Base-by-base conservation (phyloP, 2,888 invertebrate genomes). In the Pristionchus exspectatus region DNA sequence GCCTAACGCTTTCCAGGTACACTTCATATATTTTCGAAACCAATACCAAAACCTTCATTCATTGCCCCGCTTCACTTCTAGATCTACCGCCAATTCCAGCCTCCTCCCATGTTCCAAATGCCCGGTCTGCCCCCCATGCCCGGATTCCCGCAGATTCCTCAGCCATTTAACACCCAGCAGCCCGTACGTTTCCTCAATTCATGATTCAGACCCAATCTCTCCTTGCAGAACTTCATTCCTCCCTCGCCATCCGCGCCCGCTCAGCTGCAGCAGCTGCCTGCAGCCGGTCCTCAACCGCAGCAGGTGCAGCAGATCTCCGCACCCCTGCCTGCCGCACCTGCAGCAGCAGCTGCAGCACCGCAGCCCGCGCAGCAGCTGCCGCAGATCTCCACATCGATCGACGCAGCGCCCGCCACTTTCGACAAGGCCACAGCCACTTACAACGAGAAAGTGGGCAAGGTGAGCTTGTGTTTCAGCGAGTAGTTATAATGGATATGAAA, bases 1-100 rank as follows among this genome's bases (percentile, higher is more conserved):
- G 85, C 90, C 81, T 30, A 83, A 86, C 18, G 50, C n/a, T 24
- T 90, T 84, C 90, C 89, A 89, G 84, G 84, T 84, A 56, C 4
- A 4, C 27, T 30, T 27, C 69, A 27, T 27, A 24, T 0, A n/a
- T 27, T 2, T 27, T 69, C 2, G 5, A 27, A 69, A 10, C 69
- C 0, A 69, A n/a, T 2, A 30, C 9, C 14, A 9, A 1, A 10
- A 69, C 69, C 12, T 2, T 69, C 27, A 10, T 12, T 27, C 33
- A 72, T 9, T 72, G 16, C 27, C 21, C 18, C 59, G 18, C 59
- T 24, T 24, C 59, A 59, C 59, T 59, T 59, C 59, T 59, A 59
- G 59, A 72, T 72, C 27, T 33, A 30, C 72, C 72, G n/a, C 24
- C 27, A 14, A 84, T 84, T 54, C 18, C 87, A 87, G 59, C 44